These are phyloP conservation scores for Salvator merianae DNA, from an alignment of 2,113 vertebrate genomes.

Conservation along the genomic window DNA sequence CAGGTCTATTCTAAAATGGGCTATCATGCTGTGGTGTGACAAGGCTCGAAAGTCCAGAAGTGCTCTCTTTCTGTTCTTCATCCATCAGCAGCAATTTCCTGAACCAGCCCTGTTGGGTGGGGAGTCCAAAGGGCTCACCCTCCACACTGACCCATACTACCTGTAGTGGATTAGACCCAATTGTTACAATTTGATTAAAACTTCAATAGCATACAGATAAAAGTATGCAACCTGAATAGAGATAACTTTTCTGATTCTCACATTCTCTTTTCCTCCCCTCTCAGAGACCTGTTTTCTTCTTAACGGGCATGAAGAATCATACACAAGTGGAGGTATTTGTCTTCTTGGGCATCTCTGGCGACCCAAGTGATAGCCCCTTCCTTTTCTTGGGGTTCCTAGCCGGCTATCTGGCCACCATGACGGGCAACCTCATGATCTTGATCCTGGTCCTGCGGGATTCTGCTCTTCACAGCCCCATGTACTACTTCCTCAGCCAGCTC, in stretches of 20 bases:
- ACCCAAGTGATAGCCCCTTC: background rate
- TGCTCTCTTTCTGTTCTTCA: no score
- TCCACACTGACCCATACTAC: no score
- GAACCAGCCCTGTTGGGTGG: no score
- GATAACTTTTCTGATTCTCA: background rate
- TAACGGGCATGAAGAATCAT: slow-evolving; percentile 6
- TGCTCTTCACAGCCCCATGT: slow-evolving; percentile 50
- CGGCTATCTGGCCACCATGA: slow-evolving; percentile 34
- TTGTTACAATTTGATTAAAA: no score
- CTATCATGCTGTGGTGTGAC: no score
- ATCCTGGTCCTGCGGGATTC: slow-evolving; percentile 26
- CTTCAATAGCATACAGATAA: no score
- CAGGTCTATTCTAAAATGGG: no score
- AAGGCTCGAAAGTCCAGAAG: no score
- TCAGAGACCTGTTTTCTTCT: background rate
- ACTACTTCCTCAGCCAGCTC: slow-evolving; percentile 55
- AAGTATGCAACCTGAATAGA: no score
- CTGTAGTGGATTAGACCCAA: no score
- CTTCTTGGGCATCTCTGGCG: slow-evolving; percentile 38
- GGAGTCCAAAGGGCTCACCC: no score
- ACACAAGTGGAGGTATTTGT: slow-evolving; percentile 41
- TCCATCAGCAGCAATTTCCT: no score
- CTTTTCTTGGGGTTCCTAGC: slow-evolving; percentile 44
- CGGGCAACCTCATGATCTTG: slow-evolving; percentile 39
- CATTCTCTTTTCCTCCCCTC: background rate